Evolutionary conservation across 2,888 invertebrate species (phyloP), one percentile per base, ranked within the genome.

Genomic region (Lasioglossum marginatum): DNA sequence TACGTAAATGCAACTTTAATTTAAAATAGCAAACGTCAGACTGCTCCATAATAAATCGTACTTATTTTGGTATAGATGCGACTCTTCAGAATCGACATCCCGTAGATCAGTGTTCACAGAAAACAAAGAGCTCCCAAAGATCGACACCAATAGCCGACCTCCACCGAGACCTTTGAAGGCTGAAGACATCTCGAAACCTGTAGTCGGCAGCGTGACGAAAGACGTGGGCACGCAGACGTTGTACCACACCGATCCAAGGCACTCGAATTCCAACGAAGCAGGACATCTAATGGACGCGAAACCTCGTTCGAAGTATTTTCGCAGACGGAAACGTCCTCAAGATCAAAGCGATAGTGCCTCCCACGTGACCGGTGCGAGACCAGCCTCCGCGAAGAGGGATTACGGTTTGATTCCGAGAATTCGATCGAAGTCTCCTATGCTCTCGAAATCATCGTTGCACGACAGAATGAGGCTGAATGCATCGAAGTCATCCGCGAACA

Each of bases 211-310:
- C 5, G 19, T 10, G 0, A 72, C 8, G 8, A 83, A 19, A 19
- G 10, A 72, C n/a, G 31, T 14, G 8, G 8, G 1, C 75, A 72
- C 72, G 10, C 75, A 85, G 19, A 72, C 31, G 2, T 1, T 19
- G 63, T 0, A 19, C 34, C 2, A 31, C 5, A 1, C 2, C 12
- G n/a, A 0, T 0, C 10, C 57, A 23, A n/a, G 2, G 10, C 3
- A 10, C 2, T n/a, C 10, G n/a, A 57, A 57, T 57, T n/a, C 12
- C 60, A 27, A 14, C 14, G 60, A 14, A 27, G n/a, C 27, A 0
- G 27, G 10, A n/a, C 57, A n/a, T 10, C 14, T 37, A 3, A 0
- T 10, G 0, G 60, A 82, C 0, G 8, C 23, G 1, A 78, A 68
- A 34, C 60, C 23, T 8, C 83, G 57, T 19, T 63, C 23, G 8